phyloP scores from a whole-genome alignment of 2,888 invertebrate genomes.

The Ectobius pallidus region DNA sequence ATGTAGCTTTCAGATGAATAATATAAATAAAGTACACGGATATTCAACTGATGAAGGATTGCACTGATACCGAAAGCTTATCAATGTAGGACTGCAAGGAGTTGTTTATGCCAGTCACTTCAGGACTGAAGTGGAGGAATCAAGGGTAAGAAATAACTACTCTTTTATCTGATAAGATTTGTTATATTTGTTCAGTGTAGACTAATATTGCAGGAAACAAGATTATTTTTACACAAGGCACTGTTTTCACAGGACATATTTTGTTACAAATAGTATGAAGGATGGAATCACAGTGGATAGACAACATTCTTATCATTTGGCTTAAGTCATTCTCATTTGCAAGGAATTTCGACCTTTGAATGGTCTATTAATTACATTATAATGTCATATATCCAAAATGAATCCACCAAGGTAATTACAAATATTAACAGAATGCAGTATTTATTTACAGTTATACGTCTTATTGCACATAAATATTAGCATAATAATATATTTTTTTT shows the following conservation, averaged over 20 bases:
- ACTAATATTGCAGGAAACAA: constrained; percentile 27
- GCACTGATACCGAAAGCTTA: too few species aligned
- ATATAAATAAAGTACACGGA: too few species aligned
- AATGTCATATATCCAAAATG: constrained; percentile 1
- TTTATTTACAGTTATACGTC: constrained; percentile 24
- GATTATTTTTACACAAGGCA: constrained; percentile 32
- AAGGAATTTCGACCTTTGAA: background rate
- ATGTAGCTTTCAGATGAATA: too few species aligned
- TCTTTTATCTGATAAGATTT: constrained; percentile 20
- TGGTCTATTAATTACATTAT: background rate
- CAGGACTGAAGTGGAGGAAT: too few species aligned
- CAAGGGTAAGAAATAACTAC: too few species aligned
- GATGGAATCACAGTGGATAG: constrained; percentile 16
- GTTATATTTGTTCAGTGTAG: constrained; percentile 12
- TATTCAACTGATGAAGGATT: too few species aligned
- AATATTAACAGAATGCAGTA: constrained; percentile 9
- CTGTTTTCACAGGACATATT: constrained; percentile 34
- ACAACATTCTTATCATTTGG: background rate
- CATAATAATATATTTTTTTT: background rate
- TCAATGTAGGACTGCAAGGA: too few species aligned
- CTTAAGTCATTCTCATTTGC: background rate
- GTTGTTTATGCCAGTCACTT: too few species aligned
- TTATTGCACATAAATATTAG: constrained; percentile 29
- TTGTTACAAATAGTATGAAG: constrained; percentile 24
- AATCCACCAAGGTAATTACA: constrained; percentile 11